Percentiles rank a stretch among this genome's conserved stretches.
Conservation (phyloP, 2,797 vertebrate genomes). For the Silurus lanzhouensis region DNA sequence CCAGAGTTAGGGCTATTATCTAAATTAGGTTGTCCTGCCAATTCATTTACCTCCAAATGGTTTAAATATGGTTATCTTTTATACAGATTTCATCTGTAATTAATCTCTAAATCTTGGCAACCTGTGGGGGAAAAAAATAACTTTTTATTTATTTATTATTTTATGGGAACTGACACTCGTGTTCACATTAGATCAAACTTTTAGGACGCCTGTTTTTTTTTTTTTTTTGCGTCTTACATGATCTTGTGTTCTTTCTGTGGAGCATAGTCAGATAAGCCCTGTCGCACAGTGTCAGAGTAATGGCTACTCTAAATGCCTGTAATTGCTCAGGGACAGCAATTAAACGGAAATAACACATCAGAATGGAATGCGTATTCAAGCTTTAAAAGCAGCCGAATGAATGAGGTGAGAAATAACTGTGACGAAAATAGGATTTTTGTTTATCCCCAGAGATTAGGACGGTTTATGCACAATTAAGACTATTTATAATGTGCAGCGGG, state of each 20-base stretch:
- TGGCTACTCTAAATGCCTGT: constrained; percentile 9
- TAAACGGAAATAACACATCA: constrained; percentile 16
- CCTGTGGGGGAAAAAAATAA: too few relatives aligned
- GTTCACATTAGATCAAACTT: not conserved
- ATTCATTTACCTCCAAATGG: constrained; percentile 5
- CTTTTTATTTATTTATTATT: not conserved
- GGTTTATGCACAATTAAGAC: constrained; percentile 15
- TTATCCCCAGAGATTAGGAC: constrained; percentile 18
- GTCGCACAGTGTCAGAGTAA: not conserved
- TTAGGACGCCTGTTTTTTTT: not conserved
- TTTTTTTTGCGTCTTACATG: not conserved
- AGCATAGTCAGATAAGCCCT: constrained; percentile 8
- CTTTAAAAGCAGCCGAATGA: constrained; percentile 2
- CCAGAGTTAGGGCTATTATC: constrained; percentile 13
- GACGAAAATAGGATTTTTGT: constrained; percentile 32
- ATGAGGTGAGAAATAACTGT: constrained; percentile 12
- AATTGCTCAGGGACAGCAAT: constrained; percentile 13
- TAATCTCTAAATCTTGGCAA: constrained; percentile 13
- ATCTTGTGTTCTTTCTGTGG: not conserved
- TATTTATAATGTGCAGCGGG: constrained; percentile 24
- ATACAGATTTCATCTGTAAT: constrained; percentile 17
- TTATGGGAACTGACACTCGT: not conserved
- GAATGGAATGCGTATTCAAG: not conserved
- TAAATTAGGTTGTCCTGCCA: constrained; percentile 22
- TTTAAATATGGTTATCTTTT: constrained; percentile 30